Evolutionary conservation across 2,113 vertebrate genomes (phyloP), one percentile per base, ranked within the genome.

Genomic region (Pardalotus punctatus): DNA sequence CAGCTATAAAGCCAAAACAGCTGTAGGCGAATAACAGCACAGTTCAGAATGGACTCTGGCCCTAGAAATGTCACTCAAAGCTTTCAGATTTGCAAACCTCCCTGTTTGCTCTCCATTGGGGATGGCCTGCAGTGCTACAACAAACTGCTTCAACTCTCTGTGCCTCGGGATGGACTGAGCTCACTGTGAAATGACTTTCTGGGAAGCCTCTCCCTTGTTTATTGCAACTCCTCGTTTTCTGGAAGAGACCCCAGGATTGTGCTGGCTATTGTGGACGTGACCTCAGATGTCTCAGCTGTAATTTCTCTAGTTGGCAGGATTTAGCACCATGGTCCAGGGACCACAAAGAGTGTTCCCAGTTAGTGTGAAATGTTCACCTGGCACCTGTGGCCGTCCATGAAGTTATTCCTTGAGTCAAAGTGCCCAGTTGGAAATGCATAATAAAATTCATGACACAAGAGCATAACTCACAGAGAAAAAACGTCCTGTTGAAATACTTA

Each of bases 131-230:
- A 53, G 14, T 5, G 51, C 51, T 43, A 13, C 65, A 72, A 47
- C 47, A 35, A 84, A 50, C 33, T 64, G 48, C 64, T 62, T 12
- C 57, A 48, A 0, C 11, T 23, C 47, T 38, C 60, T 35, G 4
- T 1, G 5, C 79, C 54, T 88, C 6, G 2, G 9, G 74, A 51
- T 57, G 70, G 36, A 61, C 89, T 91, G 91, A 94, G 89, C 81
- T 95, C 90, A 65, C 79, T 82, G 78, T 5, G 56, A 77, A 88
- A 80, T 15, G 14, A 35, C 50, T 70, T 90, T 77, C 81, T 90
- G 87, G 67, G 87, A 96, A 95, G 76, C 85, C 90, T 94, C 94
- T 96, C 92, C 92, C 92, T 90, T 96, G 90, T 88, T 95, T 92
- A 65, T 60, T 70, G 42, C 67, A 65, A 69, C 50, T 38, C 48